Base-by-base conservation (phyloP, 2,888 invertebrate species). In the Hyalella azteca region DNA sequence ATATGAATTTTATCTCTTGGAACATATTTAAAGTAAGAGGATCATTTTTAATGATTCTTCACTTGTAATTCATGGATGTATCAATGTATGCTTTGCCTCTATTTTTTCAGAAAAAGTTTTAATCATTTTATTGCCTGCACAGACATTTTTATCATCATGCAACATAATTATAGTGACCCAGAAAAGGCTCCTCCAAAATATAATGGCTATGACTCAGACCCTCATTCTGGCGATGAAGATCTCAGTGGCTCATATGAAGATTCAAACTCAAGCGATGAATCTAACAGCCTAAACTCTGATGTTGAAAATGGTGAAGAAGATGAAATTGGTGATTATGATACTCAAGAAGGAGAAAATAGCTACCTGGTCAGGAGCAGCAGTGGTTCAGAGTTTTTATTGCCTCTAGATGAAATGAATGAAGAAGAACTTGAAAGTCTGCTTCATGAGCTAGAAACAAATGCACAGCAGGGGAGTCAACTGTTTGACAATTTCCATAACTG, bases 341-440 rank as follows among this genome's bases (percentile, higher is more conserved):
- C n/a, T n/a, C n/a, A n/a, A n/a, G 66, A 13, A 32, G 36, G 36
- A 36, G 66, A 36, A 36, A 36, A 19, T 4, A 66, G 66, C 36
- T 66, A 66, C n/a, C 4, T 66, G 66, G 66, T 66, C 36, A 22
- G 66, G 19, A 66, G 66, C 66, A 66, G 66, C 66, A 66, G 66
- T 13, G 66, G 66, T 0, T 66, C 66, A 40, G 75, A 75, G 22
- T 75, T 45, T 29, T 26, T 75, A 2, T 22, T 75, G 26, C 40
- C 41, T 75, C 75, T 75, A 41, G 75, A 75, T 45, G 75, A 75
- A 22, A 75, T 75, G 75, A 75, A 75, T 75, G 75, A 75, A 29
- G 45, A 45, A 29, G 75, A 75, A 45, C 45, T 75, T 22, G 45
- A 75, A 29, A 32, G 45, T 45, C 45, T 75, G 22, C n/a, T 75